Evolutionary conservation across 2,888 invertebrate genomes (phyloP).

Genomic region (Glaucopsyche alexis): DNA sequence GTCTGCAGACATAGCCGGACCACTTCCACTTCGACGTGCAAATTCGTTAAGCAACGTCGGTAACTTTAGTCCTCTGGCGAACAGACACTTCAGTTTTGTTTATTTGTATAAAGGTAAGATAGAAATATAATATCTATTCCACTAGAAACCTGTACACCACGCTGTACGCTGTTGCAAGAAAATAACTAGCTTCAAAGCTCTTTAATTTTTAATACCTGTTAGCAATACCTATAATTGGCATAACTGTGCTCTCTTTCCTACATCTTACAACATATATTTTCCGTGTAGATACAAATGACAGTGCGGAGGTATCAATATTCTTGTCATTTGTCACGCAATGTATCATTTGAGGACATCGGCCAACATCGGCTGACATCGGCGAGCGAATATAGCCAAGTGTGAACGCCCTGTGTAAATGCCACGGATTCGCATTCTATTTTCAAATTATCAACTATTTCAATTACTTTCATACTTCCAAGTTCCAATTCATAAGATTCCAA

Average conservation of each 20-base stretch:
- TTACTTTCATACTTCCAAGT: constrained; percentile 7
- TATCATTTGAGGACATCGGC: constrained; percentile 43
- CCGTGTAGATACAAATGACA: constrained; percentile 6
- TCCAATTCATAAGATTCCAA: neutral
- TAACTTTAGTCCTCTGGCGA: too few species aligned
- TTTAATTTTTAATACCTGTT: neutral
- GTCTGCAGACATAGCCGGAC: too few species aligned
- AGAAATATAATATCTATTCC: too few species aligned
- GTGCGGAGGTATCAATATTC: constrained; percentile 39
- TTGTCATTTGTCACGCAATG: constrained; percentile 47
- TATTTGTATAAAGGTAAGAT: too few species aligned
- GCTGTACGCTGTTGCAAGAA: neutral
- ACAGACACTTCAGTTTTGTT: too few species aligned
- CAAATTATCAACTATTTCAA: constrained; percentile 20
- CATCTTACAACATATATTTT: neutral
- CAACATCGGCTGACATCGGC: neutral
- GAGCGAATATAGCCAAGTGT: constrained; percentile 17
- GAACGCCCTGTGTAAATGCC: constrained; percentile 11
- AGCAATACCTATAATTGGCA: neutral
- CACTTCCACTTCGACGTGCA: too few species aligned
- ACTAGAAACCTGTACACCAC: too few species aligned
- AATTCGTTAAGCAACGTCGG: too few species aligned
- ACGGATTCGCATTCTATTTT: constrained; percentile 12
- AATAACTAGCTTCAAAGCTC: neutral
- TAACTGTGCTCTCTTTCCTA: neutral